These are phyloP conservation scores for Falco concolor DNA, from an alignment of 2,797 vertebrate species.

Conservation along the genomic window DNA sequence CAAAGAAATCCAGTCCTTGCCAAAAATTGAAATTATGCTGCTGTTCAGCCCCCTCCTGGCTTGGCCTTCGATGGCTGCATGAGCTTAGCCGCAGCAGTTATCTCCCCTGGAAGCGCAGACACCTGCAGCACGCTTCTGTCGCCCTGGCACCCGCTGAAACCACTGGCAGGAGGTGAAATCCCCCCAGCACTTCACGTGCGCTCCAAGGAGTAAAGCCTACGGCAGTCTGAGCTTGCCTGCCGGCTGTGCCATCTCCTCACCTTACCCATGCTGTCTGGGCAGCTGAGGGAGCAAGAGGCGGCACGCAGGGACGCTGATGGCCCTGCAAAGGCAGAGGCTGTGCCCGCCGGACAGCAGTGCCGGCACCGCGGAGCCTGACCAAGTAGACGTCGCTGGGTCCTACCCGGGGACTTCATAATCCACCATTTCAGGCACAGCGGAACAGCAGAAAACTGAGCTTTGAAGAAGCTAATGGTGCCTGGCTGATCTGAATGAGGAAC, in stretches of 20 bases:
- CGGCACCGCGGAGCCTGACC: accelerated
- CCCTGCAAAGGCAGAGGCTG: background rate
- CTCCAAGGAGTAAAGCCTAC: background rate
- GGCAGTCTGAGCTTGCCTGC: background rate
- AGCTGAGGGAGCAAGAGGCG: background rate
- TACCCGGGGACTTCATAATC: background rate
- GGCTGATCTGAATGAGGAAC: background rate
- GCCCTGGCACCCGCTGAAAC: accelerated
- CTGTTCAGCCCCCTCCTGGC: background rate
- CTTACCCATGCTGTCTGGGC: background rate
- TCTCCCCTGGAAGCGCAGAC: background rate
- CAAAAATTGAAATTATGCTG: background rate
- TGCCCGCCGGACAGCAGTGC: background rate
- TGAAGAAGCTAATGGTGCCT: background rate
- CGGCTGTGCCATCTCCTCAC: background rate
- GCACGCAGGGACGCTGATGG: accelerated
- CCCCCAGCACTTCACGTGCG: accelerated
- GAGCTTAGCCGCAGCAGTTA: background rate
- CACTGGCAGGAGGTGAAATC: accelerated
- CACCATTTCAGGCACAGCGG: accelerated
- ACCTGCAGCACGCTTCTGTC: background rate
- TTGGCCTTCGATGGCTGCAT: background rate
- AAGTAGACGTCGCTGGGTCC: accelerated
- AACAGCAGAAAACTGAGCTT: background rate
- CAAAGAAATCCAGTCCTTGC: accelerated